Percentiles rank a stretch among this genome's conserved stretches.
Conservation (phyloP, 2,113 vertebrate genomes). For the Hoplias malabaricus region DNA sequence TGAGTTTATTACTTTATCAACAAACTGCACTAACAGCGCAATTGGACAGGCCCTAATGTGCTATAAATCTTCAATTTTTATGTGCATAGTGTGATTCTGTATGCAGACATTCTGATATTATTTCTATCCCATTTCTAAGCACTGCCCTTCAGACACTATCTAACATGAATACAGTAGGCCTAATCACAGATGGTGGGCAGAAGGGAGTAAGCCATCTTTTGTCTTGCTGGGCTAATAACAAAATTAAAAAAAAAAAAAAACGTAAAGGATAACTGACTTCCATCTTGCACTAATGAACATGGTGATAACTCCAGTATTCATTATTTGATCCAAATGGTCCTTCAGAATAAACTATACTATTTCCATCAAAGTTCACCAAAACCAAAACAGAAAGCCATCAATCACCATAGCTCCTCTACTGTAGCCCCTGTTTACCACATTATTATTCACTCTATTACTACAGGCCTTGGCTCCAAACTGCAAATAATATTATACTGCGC, state of each 20-base stretch:
- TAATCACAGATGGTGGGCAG: background rate
- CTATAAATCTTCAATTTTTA: too few species aligned
- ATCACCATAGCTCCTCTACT: background rate
- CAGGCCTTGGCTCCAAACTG: background rate
- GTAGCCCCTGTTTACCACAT: background rate
- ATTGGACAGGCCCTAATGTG: too few species aligned
- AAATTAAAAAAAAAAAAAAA: background rate
- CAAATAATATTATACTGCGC: conserved; percentile 1
- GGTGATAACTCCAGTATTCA: background rate
- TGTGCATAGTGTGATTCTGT: too few species aligned
- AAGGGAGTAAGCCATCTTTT: background rate
- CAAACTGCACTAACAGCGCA: too few species aligned
- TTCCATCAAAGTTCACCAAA: background rate
- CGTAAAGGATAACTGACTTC: background rate
- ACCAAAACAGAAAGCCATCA: background rate
- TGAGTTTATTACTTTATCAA: too few species aligned
- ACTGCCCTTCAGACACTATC: background rate
- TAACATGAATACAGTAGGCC: background rate
- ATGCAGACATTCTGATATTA: background rate
- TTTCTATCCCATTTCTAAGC: background rate
- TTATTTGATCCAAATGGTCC: background rate
- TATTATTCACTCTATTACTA: conserved; percentile 15
- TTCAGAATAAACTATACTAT: background rate
- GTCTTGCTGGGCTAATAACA: background rate
- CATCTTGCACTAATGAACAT: background rate